Base-by-base conservation (phyloP, 1,140 invertebrate genomes). In the Eupeodes corollae region DNA sequence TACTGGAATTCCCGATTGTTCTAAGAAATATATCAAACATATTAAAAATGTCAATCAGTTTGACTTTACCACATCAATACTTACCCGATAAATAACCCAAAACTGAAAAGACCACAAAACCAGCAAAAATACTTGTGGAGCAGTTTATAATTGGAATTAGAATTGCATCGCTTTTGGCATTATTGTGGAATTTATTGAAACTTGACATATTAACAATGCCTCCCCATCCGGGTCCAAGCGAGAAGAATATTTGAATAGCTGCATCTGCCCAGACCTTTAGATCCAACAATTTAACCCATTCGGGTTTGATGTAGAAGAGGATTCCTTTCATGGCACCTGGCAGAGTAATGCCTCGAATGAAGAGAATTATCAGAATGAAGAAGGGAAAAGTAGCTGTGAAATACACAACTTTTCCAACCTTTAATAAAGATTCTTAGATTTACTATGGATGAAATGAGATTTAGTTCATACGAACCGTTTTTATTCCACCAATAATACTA, bases 51-150 rank as follows among this genome's bases (percentile, higher is more conserved):
- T 6, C 12, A 35, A 10, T 12, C 34, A 35, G 14, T 35, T 35
- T 35, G 8, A 40, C 9, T 14, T 40, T 14, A 40, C 15, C 9
- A 11, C 15, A 9, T 40, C 12, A 35, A 42, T 11, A 42, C 47
- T 55, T 44, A 67, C 60, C 19, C 9, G 88, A 80, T 77, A 95
- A 91, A 64, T 92, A 97, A 2, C 94, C 94, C 11, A 97, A 73
- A 44, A 92, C 91, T 0, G 90, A 89, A 71, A 96, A 96, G 16
- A 96, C 90, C 5, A 94, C 91, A 58, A 95, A 88, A 0, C 91
- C 92, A 14, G 89, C 88, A 71, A 90, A 91, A 48, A 96, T 82
- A 64, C 88, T 93, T 0, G 91, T 94, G 16, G 84, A 83, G 55
- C 84, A 84, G 69, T 94, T 94, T 2, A 93, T 75, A 9, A 80